phyloP scores from a whole-genome alignment of 2,888 invertebrate species.

The Eristalis pertinax region DNA sequence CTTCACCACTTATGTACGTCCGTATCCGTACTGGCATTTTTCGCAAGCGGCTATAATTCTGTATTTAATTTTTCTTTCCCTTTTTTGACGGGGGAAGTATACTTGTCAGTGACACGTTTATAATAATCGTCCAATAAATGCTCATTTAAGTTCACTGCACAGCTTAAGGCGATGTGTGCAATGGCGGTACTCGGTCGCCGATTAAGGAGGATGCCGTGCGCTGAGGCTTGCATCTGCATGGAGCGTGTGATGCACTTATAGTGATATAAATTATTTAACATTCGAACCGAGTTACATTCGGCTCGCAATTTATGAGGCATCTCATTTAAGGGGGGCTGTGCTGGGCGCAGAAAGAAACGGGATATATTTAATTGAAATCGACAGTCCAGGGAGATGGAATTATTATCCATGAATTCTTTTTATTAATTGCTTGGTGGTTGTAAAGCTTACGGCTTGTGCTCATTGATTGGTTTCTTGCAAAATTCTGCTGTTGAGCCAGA shows the following conservation, averaged over 20 bases:
- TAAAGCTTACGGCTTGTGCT: too few relatives aligned
- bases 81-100: conserved; percentile 12
- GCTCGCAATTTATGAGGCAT: neutral
- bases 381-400: neutral
- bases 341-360: neutral
- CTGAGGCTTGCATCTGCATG: neutral
- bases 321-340: neutral
- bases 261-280: conserved; percentile 6
- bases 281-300: neutral
- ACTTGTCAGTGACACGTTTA: conserved; percentile 49
- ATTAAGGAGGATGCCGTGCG: neutral
- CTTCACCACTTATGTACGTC: conserved; percentile 30
- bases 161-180: neutral
- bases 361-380: neutral
- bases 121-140: conserved; percentile 50
- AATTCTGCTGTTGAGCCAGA: too few relatives aligned
- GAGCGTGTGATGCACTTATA: neutral
- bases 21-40: neutral
- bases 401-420: too few relatives aligned
- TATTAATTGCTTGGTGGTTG: too few relatives aligned
- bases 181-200: neutral
- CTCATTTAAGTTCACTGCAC: neutral
- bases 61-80: neutral
- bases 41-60: conserved; percentile 14
- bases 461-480: too few relatives aligned